Evolutionary conservation across 2,113 vertebrate genomes (phyloP).

Genomic region (Grantiella picta): DNA sequence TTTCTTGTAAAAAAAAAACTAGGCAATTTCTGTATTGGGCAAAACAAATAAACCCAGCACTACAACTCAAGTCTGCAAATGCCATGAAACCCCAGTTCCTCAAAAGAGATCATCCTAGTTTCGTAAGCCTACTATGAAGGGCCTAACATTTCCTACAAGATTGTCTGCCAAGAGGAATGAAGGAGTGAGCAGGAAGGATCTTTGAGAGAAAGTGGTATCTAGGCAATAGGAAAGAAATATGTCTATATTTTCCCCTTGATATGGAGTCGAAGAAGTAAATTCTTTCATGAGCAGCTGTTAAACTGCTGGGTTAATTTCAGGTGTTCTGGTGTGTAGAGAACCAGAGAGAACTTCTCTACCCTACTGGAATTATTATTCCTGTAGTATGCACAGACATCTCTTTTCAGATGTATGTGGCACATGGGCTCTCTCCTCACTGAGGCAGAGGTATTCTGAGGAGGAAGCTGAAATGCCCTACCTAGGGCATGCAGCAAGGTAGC

Average conservation of each 20-base stretch:
- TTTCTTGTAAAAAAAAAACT: not conserved
- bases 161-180: not conserved
- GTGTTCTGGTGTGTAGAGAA: not conserved
- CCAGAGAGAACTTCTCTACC: not conserved
- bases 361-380: not conserved
- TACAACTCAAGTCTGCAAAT: not conserved
- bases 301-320: not conserved
- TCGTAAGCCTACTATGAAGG: not conserved
- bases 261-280: not conserved
- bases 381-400: not conserved
- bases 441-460: not conserved
- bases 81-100: not conserved
- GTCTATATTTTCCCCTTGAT: rapidly evolving
- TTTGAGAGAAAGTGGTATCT: not conserved
- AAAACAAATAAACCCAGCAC: not conserved
- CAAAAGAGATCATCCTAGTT: not conserved
- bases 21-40: not conserved
- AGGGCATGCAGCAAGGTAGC: not conserved
- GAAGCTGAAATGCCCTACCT: not conserved
- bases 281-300: not conserved
- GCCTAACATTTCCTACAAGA: not conserved
- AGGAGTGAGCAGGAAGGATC: not conserved
- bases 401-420: not conserved
- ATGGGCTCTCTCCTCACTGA: not conserved
- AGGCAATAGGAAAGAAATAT: not conserved